Conservation (phyloP, 2,797 vertebrate species). For the Pipistrellus pygmaeus region DNA sequence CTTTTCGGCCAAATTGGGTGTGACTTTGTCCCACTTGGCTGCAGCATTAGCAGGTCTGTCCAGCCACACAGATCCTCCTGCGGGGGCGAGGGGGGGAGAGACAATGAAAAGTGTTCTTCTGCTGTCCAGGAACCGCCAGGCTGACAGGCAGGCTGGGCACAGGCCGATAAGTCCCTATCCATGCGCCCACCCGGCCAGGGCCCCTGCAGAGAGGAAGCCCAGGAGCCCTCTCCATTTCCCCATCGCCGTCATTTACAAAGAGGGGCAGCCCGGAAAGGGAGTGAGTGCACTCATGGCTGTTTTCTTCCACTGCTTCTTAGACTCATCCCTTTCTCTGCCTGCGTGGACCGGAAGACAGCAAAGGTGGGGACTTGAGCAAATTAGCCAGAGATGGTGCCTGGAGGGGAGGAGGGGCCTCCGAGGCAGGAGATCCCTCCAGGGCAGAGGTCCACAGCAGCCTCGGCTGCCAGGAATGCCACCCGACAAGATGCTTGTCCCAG, state of each 20-base stretch:
- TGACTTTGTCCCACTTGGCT: too few relatives aligned
- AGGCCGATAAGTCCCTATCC: neutral
- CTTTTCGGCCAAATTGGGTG: too few relatives aligned
- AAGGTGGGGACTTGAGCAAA: neutral
- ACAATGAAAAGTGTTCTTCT: too few relatives aligned
- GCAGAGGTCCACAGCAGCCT: neutral
- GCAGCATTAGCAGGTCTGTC: too few relatives aligned
- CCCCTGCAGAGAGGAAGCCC: neutral
- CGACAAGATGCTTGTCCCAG: neutral
- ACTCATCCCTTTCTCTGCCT: neutral
- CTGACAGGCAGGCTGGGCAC: neutral
- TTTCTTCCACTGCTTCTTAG: neutral
- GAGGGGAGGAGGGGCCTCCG: neutral
- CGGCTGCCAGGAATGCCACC: neutral
- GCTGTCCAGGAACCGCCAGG: too few relatives aligned
- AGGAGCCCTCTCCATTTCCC: neutral
- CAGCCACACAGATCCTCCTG: too few relatives aligned
- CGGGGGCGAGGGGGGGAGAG: too few relatives aligned
- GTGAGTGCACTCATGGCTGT: neutral
- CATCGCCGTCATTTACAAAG: too few relatives aligned
- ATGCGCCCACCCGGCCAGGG: neutral
- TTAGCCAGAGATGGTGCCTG: neutral
- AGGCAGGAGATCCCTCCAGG: neutral
- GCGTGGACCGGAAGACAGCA: neutral
- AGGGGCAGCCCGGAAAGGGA: too few relatives aligned